Percentiles rank a stretch among this genome's conserved stretches.
phyloP scores from a whole-genome alignment of 2,113 vertebrate species.

The Circaetus cinerascens region DNA sequence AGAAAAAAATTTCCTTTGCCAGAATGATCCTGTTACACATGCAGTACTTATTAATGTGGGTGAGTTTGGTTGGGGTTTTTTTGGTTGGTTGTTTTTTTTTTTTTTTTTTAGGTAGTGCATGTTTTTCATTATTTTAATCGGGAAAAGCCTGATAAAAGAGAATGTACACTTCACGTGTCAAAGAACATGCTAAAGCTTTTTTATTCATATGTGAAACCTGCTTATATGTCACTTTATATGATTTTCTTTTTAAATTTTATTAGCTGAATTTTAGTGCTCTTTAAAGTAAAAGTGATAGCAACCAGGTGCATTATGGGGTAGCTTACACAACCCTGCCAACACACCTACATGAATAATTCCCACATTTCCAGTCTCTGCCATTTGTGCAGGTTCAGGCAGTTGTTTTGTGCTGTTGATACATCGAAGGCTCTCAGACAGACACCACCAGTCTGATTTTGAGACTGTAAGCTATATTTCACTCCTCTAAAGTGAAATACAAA shows the following conservation, averaged over 20 bases:
- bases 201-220: neutral
- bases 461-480: neutral
- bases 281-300: conserved; percentile 45
- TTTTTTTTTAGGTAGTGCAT: neutral
- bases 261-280: conserved; percentile 34
- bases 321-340: neutral
- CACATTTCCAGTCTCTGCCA: neutral
- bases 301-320: conserved; percentile 5
- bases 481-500: neutral
- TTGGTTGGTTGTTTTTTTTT: too few relatives aligned
- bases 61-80: neutral
- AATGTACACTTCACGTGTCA: neutral
- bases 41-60: neutral
- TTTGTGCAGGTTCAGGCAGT: neutral
- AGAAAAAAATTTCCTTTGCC: neutral
- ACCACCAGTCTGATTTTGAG: neutral
- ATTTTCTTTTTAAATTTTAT: conserved; percentile 45
- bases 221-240: conserved; percentile 9
- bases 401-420: neutral
- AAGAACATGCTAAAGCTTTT: conserved; percentile 7
- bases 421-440: neutral
- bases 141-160: conserved; percentile 18
- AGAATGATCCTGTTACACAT: neutral
- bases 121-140: conserved; percentile 37
- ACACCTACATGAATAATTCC: neutral